Base-by-base conservation (phyloP, 2,888 invertebrate species). In the Parnassius smintheus region DNA sequence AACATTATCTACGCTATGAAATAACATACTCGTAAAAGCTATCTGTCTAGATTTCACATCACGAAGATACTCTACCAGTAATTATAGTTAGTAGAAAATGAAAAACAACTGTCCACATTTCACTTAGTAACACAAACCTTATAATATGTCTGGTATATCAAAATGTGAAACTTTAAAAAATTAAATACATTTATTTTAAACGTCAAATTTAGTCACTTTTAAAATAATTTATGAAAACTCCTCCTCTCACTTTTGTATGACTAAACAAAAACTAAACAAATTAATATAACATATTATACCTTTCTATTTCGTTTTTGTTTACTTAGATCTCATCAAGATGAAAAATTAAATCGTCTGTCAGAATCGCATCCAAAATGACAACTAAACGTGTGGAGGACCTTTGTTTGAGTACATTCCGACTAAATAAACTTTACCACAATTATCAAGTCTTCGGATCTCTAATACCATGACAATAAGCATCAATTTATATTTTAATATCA, bases 261-360 rank as follows among this genome's bases (percentile, higher is more conserved):
- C 35, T 22, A 61, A 75, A 78, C 73, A 75, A 77, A 81, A 77
- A 78, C 71, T 76, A 73, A 78, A 75, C 70, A 66, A 64, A 76
- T 82, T 84, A 81, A 81, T 79, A 76, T 77, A 81, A 74, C 71
- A 35, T 7, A 35, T 76, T 7, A 35, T 76, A 77, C 76, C 77
- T 78, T 80, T 81, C 76, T 66, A 72, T 75, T 72, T 68, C 73
- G 56, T 64, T 64, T 73, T 72, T 86, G 83, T 88, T 87, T 85
- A 85, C 82, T 77, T 78, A 81, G 78, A 76, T 77, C 77, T 72
- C 80, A 73, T 81, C 82, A 81, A 76, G 71, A 84, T 87, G 89
- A 90, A 87, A 88, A 89, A 90, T 90, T 85, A 83, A 85, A 85
- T 86, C 80, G 75, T 78, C 81, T 81, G 84, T 82, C 84, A 78